Evolutionary conservation across 1,140 invertebrate genomes (phyloP), one percentile per base, ranked within the genome.

Genomic region (Drosophila ananassae): DNA sequence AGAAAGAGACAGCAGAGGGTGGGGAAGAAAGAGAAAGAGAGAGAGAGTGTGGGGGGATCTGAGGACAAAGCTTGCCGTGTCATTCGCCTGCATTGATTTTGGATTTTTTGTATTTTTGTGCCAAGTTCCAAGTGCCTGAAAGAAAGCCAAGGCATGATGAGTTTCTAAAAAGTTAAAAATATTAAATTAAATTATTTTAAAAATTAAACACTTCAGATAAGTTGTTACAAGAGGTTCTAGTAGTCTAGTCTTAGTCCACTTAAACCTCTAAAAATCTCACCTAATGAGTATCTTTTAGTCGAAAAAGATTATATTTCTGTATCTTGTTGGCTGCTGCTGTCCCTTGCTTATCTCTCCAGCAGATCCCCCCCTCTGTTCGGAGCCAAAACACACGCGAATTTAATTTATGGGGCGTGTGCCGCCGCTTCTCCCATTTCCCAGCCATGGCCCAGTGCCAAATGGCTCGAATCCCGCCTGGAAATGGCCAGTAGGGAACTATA

Each of bases 11-110:
- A 28, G 7, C 2, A 17, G 17, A 17, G 17, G 17, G 17, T 17
- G 48, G 2, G 4, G 6, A 4, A 32, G 8, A 28, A 6, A 6
- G 25, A 6, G 25, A 28, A 0, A 28, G 46, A 3, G 37, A 12
- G 54, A 46, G 30, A 8, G 28, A 12, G 67, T 30, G 54, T 30
- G 54, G 13, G 24, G 37, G 8, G 25, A 10, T 37, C 34, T 59
- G 41, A 9, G 41, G 41, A 21, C 41, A 44, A 63, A 59, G 54
- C 52, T 73, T 58, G 52, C 47, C 48, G 62, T 84, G 81, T 81
- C 77, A 81, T 77, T 80, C 73, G 82, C 74, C 82, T 77, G 81
- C 81, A 84, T 84, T 87, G 82, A 87, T 81, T 84, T 84, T 63
- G 54, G 58, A 64, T 81, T 81, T 47, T 47, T 22, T 10, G 7